A percentile compares a stretch with the other conserved stretches of the same genome.
Conservation (phyloP, 2,113 vertebrate species). For the Dendrocopos noguchii region DNA sequence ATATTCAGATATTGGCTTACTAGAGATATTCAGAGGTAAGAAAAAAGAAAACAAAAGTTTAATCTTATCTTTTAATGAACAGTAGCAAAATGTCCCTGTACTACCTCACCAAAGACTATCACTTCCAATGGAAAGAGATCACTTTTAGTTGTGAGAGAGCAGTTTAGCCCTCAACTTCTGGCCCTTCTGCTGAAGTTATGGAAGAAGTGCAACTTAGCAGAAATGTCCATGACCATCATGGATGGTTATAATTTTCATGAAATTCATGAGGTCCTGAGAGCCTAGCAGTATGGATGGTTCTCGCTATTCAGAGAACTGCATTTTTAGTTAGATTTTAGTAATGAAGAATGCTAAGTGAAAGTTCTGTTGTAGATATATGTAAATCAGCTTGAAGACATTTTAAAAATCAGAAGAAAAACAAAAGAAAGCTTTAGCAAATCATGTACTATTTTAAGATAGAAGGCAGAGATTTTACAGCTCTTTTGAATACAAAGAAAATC, state of each 20-base stretch:
- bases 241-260: background rate
- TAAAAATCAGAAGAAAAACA: background rate
- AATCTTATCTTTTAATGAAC: background rate
- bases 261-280: background rate
- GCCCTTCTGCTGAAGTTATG: background rate
- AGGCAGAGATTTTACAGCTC: background rate
- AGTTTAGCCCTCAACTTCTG: background rate
- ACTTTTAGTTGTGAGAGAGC: background rate
- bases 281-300: background rate
- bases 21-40: background rate
- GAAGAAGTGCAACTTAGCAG: background rate
- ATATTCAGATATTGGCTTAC: no score
- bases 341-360: background rate
- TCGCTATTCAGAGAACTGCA: background rate
- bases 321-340: background rate
- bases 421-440: background rate
- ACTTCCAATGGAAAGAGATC: background rate
- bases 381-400: background rate
- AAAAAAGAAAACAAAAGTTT: background rate
- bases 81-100: background rate
- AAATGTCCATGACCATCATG: background rate
- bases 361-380: background rate
- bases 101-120: background rate
- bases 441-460: background rate
- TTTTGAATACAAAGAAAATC: background rate